phyloP scores from a whole-genome alignment of 2,113 vertebrate species.

The Sorex fumeus region DNA sequence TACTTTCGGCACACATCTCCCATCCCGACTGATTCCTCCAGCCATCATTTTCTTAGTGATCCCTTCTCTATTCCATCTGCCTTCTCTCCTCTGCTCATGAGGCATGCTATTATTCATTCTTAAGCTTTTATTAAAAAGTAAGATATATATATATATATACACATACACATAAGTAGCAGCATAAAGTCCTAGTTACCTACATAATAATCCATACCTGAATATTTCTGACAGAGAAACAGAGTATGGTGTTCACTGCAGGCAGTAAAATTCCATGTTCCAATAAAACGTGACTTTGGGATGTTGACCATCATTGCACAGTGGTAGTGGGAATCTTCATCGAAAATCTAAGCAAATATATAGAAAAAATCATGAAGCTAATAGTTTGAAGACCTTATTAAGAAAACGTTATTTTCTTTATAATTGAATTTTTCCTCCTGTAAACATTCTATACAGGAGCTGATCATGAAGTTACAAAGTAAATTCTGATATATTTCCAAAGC shows the following conservation, averaged over 20 bases:
- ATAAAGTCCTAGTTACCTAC: conserved; percentile 16
- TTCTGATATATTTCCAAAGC: conserved; percentile 14
- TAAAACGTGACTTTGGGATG: conserved; percentile 89
- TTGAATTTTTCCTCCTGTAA: neutral
- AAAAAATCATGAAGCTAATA: conserved; percentile 28
- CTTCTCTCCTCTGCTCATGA: no score
- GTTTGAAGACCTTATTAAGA: conserved; percentile 29
- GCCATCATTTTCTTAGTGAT: no score
- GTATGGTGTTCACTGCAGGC: conserved; percentile 90
- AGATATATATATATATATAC: neutral
- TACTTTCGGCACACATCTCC: no score
- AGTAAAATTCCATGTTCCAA: conserved; percentile 96
- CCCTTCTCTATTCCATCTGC: no score
- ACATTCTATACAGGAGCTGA: conserved; percentile 17
- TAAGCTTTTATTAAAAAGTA: conserved; percentile 38
- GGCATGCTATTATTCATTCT: no score
- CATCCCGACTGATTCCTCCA: no score
- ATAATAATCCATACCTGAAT: conserved; percentile 89
- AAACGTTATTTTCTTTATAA: conserved; percentile 25
- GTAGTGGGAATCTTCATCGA: conserved; percentile 88
- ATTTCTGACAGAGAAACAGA: conserved; percentile 92
- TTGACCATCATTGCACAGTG: conserved; percentile 93
- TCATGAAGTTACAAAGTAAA: conserved; percentile 52
- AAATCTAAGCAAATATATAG: conserved; percentile 85
- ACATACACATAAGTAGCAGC: neutral